phyloP scores from a whole-genome alignment of 2,888 invertebrate genomes.

The Ashinkailepas kermadecensis region DNA sequence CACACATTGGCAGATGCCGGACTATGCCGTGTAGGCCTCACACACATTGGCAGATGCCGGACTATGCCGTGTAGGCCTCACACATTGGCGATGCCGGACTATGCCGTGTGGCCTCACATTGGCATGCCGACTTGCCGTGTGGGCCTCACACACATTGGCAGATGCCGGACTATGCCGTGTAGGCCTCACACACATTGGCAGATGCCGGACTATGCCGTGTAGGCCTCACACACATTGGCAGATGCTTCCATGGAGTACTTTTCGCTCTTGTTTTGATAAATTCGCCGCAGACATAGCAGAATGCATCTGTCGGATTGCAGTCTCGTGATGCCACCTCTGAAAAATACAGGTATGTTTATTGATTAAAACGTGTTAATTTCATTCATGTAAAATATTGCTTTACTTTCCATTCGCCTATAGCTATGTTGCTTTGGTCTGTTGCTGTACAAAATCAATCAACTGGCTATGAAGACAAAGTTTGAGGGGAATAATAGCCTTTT shows the following conservation, averaged over 20 bases:
- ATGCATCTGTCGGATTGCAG: conserved; percentile 27
- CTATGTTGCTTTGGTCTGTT: neutral
- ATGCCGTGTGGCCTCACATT: too few relatives aligned
- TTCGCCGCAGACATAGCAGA: conserved; percentile 28
- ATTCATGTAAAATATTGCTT: neutral
- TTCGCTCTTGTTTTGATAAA: conserved; percentile 28
- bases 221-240: conserved; percentile 17
- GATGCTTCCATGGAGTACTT: conserved; percentile 23
- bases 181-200: too few relatives aligned
- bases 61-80: too few relatives aligned
- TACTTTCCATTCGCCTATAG: too few relatives aligned
- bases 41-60: too few relatives aligned
- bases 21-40: too few relatives aligned
- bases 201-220: too few relatives aligned
- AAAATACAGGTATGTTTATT: neutral
- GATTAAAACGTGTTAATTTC: neutral
- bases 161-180: too few relatives aligned
- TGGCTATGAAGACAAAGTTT: neutral
- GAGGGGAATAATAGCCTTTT: neutral
- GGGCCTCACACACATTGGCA: too few relatives aligned
- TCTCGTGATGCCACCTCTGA: conserved; percentile 16
- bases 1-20: too few relatives aligned
- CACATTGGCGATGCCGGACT: too few relatives aligned
- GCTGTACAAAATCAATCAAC: neutral
- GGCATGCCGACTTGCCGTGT: too few relatives aligned